phyloP scores from a whole-genome alignment of 2,113 vertebrate genomes.

The Hassar affinis region DNA sequence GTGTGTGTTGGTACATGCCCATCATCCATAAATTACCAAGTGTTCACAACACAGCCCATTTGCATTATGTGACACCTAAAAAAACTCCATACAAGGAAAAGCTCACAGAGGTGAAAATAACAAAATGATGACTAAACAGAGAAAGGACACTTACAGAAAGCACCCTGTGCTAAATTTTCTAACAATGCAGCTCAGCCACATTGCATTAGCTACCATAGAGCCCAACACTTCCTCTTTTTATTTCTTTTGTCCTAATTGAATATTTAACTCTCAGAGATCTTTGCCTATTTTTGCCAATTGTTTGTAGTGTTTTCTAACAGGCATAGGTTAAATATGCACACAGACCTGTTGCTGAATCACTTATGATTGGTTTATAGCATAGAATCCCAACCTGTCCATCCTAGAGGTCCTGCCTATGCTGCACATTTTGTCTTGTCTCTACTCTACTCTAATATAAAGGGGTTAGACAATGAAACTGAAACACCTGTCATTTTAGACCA shows the following conservation, averaged over 20 bases:
- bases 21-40: not conserved
- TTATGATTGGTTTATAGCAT: not conserved
- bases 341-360: not conserved
- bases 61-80: not conserved
- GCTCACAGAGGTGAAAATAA: not conserved
- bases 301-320: no score
- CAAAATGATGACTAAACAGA: not conserved
- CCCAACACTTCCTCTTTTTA: not conserved
- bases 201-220: not conserved
- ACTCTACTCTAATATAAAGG: no score
- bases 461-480: no score
- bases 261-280: not conserved
- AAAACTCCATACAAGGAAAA: not conserved
- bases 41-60: not conserved
- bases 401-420: not conserved
- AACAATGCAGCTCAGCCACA: not conserved
- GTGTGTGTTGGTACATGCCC: not conserved
- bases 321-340: no score
- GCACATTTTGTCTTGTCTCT: not conserved
- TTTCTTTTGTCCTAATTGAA: not conserved
- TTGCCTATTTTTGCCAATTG: not conserved
- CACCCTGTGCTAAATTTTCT: not conserved
- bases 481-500: no score
- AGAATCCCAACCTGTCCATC: not conserved
- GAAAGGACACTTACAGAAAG: not conserved